These are phyloP conservation scores for Vanacampus margaritifer DNA, from an alignment of 2,113 vertebrate genomes.

Conservation along the genomic window DNA sequence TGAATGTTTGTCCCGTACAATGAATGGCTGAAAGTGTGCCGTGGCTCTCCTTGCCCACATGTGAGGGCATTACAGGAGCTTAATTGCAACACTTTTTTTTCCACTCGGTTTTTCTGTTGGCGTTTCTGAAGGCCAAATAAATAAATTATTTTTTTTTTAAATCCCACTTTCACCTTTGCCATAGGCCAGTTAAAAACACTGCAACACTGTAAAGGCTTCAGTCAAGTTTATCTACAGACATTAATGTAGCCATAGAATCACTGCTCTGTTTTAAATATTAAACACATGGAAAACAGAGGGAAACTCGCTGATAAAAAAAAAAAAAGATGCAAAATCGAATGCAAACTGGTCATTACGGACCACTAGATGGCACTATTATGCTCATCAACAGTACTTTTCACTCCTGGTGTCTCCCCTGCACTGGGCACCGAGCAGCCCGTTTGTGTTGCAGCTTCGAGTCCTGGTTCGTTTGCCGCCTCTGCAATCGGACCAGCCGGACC, in stretches of 20 bases:
- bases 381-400: slow-evolving; percentile 63
- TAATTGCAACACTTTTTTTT: too few relatives aligned
- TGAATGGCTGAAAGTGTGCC: too few relatives aligned
- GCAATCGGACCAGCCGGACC: slow-evolving; percentile 71
- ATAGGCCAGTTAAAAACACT: slow-evolving; percentile 41
- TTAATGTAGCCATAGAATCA: background rate
- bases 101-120: too few relatives aligned
- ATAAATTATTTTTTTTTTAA: too few relatives aligned
- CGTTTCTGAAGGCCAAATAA: too few relatives aligned
- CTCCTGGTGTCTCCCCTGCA: slow-evolving; percentile 69
- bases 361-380: slow-evolving; percentile 20
- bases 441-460: slow-evolving; percentile 68
- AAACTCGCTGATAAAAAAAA: background rate
- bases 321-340: background rate
- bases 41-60: too few relatives aligned
- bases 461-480: slow-evolving; percentile 47
- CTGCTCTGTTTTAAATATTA: background rate
- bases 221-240: background rate
- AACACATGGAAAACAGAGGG: background rate
- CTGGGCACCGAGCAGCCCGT: slow-evolving; percentile 34
- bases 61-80: too few relatives aligned
- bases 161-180: too few relatives aligned
- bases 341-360: background rate
- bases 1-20: too few relatives aligned
- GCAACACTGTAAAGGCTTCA: background rate